Percentiles rank a stretch among this genome's conserved stretches.
These are phyloP conservation scores for Danaus plexippus DNA, from an alignment of 1,140 invertebrate species.

Conservation along the genomic window DNA sequence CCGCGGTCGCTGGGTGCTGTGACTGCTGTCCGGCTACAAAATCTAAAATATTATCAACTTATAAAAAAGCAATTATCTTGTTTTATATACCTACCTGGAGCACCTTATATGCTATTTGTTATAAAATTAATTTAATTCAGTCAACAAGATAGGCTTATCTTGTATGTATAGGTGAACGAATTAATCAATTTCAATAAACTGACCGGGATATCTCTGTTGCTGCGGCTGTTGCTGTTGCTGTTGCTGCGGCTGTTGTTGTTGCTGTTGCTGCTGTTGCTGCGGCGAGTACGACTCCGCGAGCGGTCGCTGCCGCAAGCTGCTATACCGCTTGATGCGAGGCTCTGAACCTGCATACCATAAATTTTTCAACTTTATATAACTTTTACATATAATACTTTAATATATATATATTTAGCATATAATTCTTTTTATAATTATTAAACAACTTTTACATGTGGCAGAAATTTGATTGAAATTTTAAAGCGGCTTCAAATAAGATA, in stretches of 20 bases:
- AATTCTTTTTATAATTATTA: too few species aligned
- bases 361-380: too few species aligned
- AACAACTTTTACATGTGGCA: too few species aligned
- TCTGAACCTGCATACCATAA: conserved; percentile 23
- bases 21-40: conserved; percentile 24
- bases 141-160: too few species aligned
- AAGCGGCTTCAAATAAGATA: too few species aligned
- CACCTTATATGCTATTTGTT: too few species aligned
- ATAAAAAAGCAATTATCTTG: conserved; percentile 3
- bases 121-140: too few species aligned
- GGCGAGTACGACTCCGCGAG: conserved; percentile 52
- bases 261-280: conserved; percentile 37
- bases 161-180: background rate
- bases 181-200: conserved; percentile 6
- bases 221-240: conserved; percentile 16
- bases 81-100: too few species aligned
- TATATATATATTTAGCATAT: too few species aligned
- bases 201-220: conserved; percentile 38
- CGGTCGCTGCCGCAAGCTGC: conserved; percentile 69
- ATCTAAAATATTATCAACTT: conserved; percentile 18
- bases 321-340: conserved; percentile 70
- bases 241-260: conserved; percentile 21
- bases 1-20: conserved; percentile 40
- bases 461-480: too few species aligned
- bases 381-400: too few species aligned